Base-by-base conservation (phyloP, 2,888 invertebrate species). In the Caenorhabditis sp. region DNA sequence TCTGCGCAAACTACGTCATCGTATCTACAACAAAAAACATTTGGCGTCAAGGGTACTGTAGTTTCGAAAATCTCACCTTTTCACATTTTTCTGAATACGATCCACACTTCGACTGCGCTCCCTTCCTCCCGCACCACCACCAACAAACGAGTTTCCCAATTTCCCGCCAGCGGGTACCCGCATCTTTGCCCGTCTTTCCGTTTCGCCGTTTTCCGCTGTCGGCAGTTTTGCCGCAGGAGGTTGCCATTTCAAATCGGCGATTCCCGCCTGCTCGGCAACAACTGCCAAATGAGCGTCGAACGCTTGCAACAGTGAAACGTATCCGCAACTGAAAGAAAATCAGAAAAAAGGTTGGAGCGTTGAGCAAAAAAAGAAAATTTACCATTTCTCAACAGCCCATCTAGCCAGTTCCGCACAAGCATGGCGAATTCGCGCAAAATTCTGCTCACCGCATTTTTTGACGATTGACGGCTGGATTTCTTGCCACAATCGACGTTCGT, bases 321-420 rank as follows among this genome's bases (percentile, higher is more conserved):
- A 84, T 36, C 83, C 84, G 27, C 78, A 71, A 59, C 83, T 83
- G 62, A 31, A 31, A 31, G 4, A 6, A 31, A 31, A 31, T 31
- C 43, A 66, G 58, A 43, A 26, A 24, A 62, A 53, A 62, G 4
- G n/a, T 5, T 8, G 8, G 3, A 26, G 6, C 24, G 14, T 12
- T 58, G 4, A 12, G 12, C 21, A 43, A 14, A 60, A 12, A 8
- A 37, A 23, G 17, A 24, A 21, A 6, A 24, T 69, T 65, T 21
- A 84, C 84, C 86, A 85, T 58, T 81, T 84, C 17, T 69, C 70
- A 8, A 78, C 59, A 0, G 85, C 82, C 86, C 86, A 86, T 58
- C 76, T 74, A 17, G 78, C 67, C 8, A 86, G 66, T 59, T 79
- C 67, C 21, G 58, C 58, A 19, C 79, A 81, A 3, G 82, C 85